Base-by-base conservation (phyloP, 2,113 vertebrate species). In the Nicator chloris region DNA sequence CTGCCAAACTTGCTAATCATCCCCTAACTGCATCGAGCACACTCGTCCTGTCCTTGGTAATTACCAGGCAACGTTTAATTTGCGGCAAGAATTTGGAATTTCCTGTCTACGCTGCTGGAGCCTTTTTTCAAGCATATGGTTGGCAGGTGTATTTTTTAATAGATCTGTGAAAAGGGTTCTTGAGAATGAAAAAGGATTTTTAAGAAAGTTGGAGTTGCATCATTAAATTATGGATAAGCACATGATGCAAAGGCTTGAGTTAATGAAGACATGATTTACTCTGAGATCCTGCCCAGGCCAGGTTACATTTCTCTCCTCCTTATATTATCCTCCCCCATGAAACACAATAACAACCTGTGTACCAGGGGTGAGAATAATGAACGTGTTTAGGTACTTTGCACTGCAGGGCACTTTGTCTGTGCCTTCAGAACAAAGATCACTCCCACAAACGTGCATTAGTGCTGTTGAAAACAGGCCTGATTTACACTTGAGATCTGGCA, bases 1-100 rank as follows among this genome's bases (percentile, higher is more conserved):
- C 61, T 89, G 91, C 93, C 87, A 92, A 85, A 87, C n/a, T 91
- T n/a, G 3, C 60, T 96, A 88, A 92, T 94, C 72, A 95, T 50
- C 79, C 86, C 37, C 9, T 90, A 96, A 71, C 75, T 90, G 68
- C 77, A 90, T 44, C 64, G 68, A 86, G 71, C 60, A 28, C 6
- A 81, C 39, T 88, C 28, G 1, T 65, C 78, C 51, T 59, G 42
- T 59, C 68, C 71, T 79, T 88, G 87, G 51, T 88, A 92, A 95
- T 93, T 94, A 94, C 53, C 75, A 89, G 31, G 85, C 75, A 96
- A 83, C 90, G 81, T 95, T 94, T 96, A 83, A 96, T 94, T 71
- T 86, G 79, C 77, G 79, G 79, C 37, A 90, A 77, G 68, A 90
- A 92, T 86, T 90, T 40, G 51, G 86, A 90, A 93, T 80, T 95